Conservation (phyloP, 2,797 vertebrate species). For the Atherinosoma microstoma region DNA sequence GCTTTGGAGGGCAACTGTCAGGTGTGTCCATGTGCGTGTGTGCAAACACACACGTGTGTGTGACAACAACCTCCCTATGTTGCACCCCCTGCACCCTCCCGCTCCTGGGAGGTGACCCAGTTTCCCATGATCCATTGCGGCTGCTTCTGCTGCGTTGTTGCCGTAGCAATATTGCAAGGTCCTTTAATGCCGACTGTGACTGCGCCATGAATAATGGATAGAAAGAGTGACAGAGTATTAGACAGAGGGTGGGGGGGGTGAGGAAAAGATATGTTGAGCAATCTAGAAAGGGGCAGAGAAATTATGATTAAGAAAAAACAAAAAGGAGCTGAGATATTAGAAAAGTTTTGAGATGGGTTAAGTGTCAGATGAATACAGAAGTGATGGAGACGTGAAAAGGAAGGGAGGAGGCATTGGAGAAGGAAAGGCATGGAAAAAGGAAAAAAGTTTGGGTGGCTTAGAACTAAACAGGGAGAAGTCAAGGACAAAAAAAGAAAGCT, state of each 20-base stretch:
- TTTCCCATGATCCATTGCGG: slow-evolving; percentile 84
- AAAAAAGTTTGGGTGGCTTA: not conserved
- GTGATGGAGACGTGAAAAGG: not conserved
- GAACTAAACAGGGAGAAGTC: not conserved
- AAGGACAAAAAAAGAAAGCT: not conserved
- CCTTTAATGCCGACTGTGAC: slow-evolving; percentile 78
- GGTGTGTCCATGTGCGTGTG: slow-evolving; percentile 50
- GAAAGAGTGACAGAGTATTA: slow-evolving; percentile 71
- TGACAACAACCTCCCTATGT: slow-evolving; percentile 63
- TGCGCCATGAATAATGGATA: slow-evolving; percentile 84
- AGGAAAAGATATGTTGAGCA: slow-evolving; percentile 8
- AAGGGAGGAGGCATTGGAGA: not conserved
- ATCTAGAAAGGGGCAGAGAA: not conserved
- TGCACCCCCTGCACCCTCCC: slow-evolving; percentile 63
- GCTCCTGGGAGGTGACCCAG: slow-evolving; percentile 86
- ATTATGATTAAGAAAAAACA: slow-evolving; percentile 22
- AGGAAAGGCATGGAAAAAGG: not conserved
- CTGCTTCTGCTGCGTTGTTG: slow-evolving; percentile 70
- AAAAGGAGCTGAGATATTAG: slow-evolving; percentile 19
- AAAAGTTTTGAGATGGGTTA: not conserved
- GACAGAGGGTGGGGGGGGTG: slow-evolving; percentile 27
- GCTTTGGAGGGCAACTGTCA: slow-evolving; percentile 73
- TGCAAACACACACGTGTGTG: slow-evolving; percentile 29
- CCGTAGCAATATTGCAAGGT: slow-evolving; percentile 74
- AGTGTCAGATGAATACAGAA: slow-evolving; percentile 1